Percentiles rank a stretch among this genome's conserved stretches.
Conservation (phyloP, 2,888 invertebrate species). For the Osedax fenrisi region DNA sequence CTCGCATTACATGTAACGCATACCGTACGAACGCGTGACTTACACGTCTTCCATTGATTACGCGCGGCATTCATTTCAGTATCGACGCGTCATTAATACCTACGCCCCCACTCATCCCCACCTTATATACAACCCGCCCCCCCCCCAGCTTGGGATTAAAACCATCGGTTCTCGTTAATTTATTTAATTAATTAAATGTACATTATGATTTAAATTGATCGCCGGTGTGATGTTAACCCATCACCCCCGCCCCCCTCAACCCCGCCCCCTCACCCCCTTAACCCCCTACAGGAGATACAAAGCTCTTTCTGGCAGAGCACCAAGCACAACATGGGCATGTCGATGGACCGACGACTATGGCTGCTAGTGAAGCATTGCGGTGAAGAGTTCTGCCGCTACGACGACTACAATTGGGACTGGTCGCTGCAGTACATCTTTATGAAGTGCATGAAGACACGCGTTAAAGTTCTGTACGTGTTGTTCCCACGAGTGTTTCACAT, state of each 20-base stretch:
- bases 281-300: neutral
- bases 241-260: neutral
- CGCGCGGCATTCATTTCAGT: no score
- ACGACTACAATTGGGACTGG: conserved; percentile 99
- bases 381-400: conserved; percentile 78
- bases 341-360: conserved; percentile 79
- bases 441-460: conserved; percentile 54
- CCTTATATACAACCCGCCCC: no score
- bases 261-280: neutral
- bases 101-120: no score
- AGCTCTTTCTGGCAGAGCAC: conserved; percentile 58
- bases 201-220: no score
- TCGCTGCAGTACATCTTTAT: conserved; percentile 80
- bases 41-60: no score
- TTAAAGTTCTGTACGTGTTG: conserved; percentile 76
- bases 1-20: no score
- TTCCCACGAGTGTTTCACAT: conserved; percentile 94
- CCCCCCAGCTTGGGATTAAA: no score
- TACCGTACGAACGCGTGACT: no score
- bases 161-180: no score
- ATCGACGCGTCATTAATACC: no score
- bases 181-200: no score
- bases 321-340: conserved; percentile 98
- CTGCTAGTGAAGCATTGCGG: conserved; percentile 67
- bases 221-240: no score